A percentile compares a stretch with the other conserved stretches of the same genome.
These are phyloP conservation scores for Lithodes maja DNA, from an alignment of 2,888 invertebrate genomes.

Conservation along the genomic window DNA sequence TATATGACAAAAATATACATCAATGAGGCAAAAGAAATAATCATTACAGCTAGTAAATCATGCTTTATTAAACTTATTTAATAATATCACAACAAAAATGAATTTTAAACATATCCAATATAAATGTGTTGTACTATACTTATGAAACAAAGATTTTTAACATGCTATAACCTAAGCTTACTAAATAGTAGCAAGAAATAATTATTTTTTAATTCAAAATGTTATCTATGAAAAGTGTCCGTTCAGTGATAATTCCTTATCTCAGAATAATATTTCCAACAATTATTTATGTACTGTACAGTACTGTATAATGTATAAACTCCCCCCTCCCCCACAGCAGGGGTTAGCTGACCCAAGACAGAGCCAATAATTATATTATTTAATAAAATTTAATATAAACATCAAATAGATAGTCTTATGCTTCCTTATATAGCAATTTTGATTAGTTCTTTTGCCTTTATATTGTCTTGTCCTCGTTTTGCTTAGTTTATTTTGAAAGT, in stretches of 20 bases:
- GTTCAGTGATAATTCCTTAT: not conserved
- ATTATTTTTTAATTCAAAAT: not conserved
- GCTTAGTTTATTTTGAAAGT: too few relatives aligned
- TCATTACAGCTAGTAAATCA: not conserved
- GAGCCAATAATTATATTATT: too few relatives aligned
- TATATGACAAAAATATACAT: too few relatives aligned
- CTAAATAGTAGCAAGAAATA: not conserved
- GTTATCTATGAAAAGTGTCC: not conserved
- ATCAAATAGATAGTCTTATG: too few relatives aligned
- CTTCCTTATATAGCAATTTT: too few relatives aligned
- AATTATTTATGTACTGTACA: not conserved
- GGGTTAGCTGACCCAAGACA: too few relatives aligned
- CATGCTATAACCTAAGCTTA: not conserved
- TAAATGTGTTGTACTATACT: not conserved
- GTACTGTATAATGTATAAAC: not conserved
- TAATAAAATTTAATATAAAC: too few relatives aligned
- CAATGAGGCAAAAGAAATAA: too few relatives aligned
- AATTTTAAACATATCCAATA: not conserved
- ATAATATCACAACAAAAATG: not conserved
- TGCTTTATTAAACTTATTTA: not conserved
- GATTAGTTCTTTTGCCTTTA: too few relatives aligned
- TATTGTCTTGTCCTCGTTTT: too few relatives aligned
- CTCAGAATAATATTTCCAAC: not conserved
- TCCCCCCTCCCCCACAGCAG: too few relatives aligned
- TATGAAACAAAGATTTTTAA: not conserved